Evolutionary conservation across 2,113 vertebrate genomes (phyloP).

Genomic region (Ornithorhynchus anatinus): DNA sequence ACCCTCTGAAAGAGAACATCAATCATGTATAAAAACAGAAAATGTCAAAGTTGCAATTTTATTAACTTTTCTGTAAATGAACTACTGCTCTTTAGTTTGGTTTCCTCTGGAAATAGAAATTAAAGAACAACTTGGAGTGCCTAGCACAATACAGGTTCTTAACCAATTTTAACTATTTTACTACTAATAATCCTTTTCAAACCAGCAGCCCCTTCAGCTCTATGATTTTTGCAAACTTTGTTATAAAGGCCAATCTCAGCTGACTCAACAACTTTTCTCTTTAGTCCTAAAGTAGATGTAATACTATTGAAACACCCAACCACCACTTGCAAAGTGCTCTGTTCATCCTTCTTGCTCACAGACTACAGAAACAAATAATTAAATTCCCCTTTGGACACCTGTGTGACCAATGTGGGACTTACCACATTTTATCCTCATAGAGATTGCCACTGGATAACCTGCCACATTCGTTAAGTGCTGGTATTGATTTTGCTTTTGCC

Average conservation of each 20-base stretch:
- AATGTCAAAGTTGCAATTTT: slow-evolving; percentile 24
- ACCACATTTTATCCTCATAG: too few species aligned
- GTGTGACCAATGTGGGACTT: too few species aligned
- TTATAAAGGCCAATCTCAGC: background rate
- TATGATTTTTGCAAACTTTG: slow-evolving; percentile 17
- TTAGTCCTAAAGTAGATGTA: too few species aligned
- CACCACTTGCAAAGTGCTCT: too few species aligned
- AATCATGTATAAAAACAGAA: slow-evolving; percentile 30
- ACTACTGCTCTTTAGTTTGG: slow-evolving; percentile 5
- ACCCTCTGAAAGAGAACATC: background rate
- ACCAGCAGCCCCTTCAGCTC: background rate
- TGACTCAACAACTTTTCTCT: slow-evolving; percentile 1
- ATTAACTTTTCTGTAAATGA: slow-evolving; percentile 13
- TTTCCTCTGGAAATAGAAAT: slow-evolving; percentile 41
- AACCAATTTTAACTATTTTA: slow-evolving; percentile 36
- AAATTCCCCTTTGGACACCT: too few species aligned
- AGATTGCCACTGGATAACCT: too few species aligned
- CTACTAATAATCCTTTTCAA: slow-evolving; percentile 17
- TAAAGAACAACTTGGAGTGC: slow-evolving; percentile 7
- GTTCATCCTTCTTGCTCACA: too few species aligned
- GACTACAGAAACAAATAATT: too few species aligned
- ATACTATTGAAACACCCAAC: too few species aligned
- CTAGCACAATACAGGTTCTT: background rate
- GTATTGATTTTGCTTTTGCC: too few species aligned
- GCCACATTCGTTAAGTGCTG: too few species aligned